Conservation (phyloP, 2,888 invertebrate species). For the Xanthia icteritia region DNA sequence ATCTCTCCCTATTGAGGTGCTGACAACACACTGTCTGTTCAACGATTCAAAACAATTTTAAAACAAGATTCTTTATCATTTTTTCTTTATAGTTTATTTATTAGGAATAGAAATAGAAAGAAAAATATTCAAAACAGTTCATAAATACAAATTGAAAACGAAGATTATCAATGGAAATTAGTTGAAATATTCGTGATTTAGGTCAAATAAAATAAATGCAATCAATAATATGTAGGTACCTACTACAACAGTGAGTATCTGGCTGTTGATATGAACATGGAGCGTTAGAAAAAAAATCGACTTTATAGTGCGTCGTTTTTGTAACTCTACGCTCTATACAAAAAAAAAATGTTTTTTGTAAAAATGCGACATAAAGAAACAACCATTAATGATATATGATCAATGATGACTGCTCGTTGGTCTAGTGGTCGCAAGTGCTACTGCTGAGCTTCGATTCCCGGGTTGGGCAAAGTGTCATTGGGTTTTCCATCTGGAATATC, state of each 20-base stretch:
- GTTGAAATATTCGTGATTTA: not conserved
- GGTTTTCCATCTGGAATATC: too few relatives aligned
- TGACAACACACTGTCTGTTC: not conserved
- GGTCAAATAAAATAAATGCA: not conserved
- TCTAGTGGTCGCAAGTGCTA: too few relatives aligned
- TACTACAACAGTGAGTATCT: not conserved
- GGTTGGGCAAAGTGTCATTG: too few relatives aligned
- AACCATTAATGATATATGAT: too few relatives aligned
- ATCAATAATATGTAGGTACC: not conserved
- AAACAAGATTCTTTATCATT: slow-evolving; percentile 1
- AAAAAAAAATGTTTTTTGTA: too few relatives aligned
- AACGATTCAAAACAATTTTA: too few relatives aligned
- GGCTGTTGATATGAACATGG: not conserved
- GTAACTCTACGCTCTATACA: too few relatives aligned
- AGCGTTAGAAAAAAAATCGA: not conserved
- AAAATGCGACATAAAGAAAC: too few relatives aligned
- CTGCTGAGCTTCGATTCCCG: too few relatives aligned
- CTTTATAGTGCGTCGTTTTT: not conserved
- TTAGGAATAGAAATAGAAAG: too few relatives aligned
- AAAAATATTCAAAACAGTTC: not conserved
- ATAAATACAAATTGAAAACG: not conserved
- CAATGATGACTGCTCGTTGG: too few relatives aligned
- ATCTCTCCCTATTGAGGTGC: not conserved
- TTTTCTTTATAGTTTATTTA: too few relatives aligned
- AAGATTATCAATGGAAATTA: not conserved